phyloP scores from a whole-genome alignment of 2,113 vertebrate genomes.

The Lagopus muta region DNA sequence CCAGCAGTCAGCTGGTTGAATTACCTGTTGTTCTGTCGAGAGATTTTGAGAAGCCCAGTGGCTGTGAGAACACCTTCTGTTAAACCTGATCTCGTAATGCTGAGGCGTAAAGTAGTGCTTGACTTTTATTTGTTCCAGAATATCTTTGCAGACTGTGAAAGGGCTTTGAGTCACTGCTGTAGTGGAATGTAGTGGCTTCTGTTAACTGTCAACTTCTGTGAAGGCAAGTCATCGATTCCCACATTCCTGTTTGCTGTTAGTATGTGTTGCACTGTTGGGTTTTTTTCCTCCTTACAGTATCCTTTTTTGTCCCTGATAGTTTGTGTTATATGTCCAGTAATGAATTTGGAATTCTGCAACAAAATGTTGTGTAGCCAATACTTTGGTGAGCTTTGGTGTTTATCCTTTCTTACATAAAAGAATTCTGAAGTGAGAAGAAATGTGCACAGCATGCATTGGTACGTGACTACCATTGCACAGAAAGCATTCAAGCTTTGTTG shows the following conservation, averaged over 20 bases:
- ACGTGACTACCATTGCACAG: not conserved
- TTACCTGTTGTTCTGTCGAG: not conserved
- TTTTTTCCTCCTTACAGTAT: accelerated
- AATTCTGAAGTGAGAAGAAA: not conserved
- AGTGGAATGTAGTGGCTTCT: not conserved
- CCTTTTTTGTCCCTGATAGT: not conserved
- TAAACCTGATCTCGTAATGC: not conserved
- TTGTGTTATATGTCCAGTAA: not conserved
- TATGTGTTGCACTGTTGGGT: not conserved
- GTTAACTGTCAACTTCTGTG: not conserved
- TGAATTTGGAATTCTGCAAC: not conserved
- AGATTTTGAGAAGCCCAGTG: not conserved
- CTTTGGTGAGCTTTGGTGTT: not conserved
- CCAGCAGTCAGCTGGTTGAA: not conserved
- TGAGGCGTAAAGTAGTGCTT: not conserved
- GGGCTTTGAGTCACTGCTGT: not conserved
- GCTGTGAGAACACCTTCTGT: not conserved
- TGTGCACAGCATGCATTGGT: not conserved
- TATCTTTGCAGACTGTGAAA: not conserved
- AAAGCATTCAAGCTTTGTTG: not conserved
- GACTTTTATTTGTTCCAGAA: not conserved
- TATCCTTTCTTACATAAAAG: not conserved
- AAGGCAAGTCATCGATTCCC: not conserved
- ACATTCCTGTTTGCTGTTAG: not conserved
- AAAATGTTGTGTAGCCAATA: not conserved